A percentile compares a stretch with the other conserved stretches of the same genome.
Evolutionary conservation across 2,113 vertebrate genomes (phyloP).

Genomic region (Dicaeum eximium): DNA sequence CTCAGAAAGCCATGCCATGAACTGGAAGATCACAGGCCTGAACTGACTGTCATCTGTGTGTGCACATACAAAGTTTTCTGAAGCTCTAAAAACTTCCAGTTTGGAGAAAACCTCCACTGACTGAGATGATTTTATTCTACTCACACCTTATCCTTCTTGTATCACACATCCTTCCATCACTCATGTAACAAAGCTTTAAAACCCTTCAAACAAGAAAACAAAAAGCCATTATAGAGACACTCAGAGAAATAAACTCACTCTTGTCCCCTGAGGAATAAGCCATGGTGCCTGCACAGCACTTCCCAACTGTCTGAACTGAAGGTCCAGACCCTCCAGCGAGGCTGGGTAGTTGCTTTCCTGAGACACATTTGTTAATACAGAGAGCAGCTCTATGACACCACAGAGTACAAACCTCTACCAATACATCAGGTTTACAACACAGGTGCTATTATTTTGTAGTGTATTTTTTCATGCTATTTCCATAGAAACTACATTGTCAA

Average conservation of each 20-base stretch:
- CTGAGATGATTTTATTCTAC: not conserved
- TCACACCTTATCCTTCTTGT: not conserved
- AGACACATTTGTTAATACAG: not conserved
- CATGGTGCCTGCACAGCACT: not conserved
- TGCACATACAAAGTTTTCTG: not conserved
- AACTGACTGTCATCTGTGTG: not conserved
- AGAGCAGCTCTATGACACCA: not conserved
- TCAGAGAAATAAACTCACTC: not conserved
- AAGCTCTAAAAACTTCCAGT: not conserved
- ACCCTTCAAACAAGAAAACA: not conserved
- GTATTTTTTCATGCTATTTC: constrained; percentile 23
- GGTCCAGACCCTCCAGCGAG: not conserved
- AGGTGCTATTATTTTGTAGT: not conserved
- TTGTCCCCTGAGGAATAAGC: not conserved
- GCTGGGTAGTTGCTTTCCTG: not conserved
- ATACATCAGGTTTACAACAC: not conserved
- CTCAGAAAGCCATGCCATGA: not conserved
- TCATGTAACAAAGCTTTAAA: not conserved
- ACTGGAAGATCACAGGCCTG: not conserved
- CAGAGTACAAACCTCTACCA: not conserved
- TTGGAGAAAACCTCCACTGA: not conserved
- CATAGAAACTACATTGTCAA: constrained; percentile 43
- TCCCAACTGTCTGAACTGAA: not conserved
- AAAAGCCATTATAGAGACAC: not conserved
- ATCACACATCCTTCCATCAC: not conserved